phyloP scores from a whole-genome alignment of 2,113 vertebrate species.

The Chelonoidis abingdonii region DNA sequence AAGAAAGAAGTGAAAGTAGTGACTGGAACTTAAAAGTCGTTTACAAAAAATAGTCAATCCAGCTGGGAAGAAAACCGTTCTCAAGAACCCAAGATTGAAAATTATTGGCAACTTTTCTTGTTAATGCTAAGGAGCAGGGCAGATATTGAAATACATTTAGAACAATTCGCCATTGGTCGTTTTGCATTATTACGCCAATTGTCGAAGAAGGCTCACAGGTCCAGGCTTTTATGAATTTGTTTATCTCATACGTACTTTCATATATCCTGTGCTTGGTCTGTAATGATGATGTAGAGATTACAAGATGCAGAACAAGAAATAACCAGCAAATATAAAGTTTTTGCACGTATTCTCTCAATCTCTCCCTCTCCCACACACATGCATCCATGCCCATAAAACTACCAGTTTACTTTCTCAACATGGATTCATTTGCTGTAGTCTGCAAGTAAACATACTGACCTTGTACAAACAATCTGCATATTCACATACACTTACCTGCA shows the following conservation, averaged over 20 bases:
- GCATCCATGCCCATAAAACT: slow-evolving; percentile 61
- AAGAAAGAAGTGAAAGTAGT: slow-evolving; percentile 88
- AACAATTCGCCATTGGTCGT: slow-evolving; percentile 60
- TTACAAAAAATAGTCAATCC: slow-evolving; percentile 66
- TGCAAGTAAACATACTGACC: slow-evolving; percentile 55
- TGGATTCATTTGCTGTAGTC: slow-evolving; percentile 65
- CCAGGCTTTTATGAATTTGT: slow-evolving; percentile 45
- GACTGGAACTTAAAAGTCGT: slow-evolving; percentile 80
- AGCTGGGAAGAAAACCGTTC: slow-evolving; percentile 54
- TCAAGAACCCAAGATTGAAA: slow-evolving; percentile 54
- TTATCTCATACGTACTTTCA: slow-evolving; percentile 54
- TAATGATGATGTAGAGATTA: slow-evolving; percentile 53
- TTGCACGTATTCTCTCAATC: slow-evolving; percentile 55
- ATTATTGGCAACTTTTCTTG: slow-evolving; percentile 73
- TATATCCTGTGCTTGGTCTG: slow-evolving; percentile 36
- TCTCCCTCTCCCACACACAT: slow-evolving; percentile 47
- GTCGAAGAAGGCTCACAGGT: slow-evolving; percentile 55
- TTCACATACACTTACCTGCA: slow-evolving; percentile 71
- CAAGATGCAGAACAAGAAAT: slow-evolving; percentile 59
- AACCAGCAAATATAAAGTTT: slow-evolving; percentile 74
- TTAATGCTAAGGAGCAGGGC: slow-evolving; percentile 52
- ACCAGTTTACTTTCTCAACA: slow-evolving; percentile 66
- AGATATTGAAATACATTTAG: slow-evolving; percentile 47
- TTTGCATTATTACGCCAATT: slow-evolving; percentile 68
- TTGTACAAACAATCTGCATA: slow-evolving; percentile 60